phyloP scores from a whole-genome alignment of 2,113 vertebrate species.

The Puffinus mauretanicus region DNA sequence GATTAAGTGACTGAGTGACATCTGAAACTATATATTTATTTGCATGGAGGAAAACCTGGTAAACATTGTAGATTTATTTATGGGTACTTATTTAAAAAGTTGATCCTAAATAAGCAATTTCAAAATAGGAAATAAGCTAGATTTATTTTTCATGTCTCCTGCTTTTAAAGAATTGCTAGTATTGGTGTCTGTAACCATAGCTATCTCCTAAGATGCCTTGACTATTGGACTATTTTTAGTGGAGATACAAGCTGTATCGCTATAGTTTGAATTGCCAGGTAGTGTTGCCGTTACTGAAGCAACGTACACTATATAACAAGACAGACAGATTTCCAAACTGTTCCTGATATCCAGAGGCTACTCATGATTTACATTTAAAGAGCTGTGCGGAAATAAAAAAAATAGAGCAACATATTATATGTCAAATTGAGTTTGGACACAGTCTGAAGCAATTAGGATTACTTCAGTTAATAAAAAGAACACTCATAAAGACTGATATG shows the following conservation, averaged over 20 bases:
- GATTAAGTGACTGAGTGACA: background rate
- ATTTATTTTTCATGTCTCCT: background rate
- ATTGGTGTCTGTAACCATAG: background rate
- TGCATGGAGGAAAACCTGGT: background rate
- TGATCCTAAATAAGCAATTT: background rate
- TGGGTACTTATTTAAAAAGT: background rate
- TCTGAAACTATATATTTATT: background rate
- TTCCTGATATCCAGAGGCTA: background rate
- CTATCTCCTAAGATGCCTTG: background rate
- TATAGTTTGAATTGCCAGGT: background rate
- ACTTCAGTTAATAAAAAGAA: slow-evolving; percentile 42
- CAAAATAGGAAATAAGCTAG: background rate
- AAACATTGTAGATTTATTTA: background rate
- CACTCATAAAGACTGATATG: slow-evolving; percentile 15
- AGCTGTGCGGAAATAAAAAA: background rate
- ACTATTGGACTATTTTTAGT: background rate
- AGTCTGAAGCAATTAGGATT: slow-evolving; percentile 57
- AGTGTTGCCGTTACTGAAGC: background rate
- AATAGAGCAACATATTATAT: background rate
- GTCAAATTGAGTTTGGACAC: slow-evolving; percentile 38
- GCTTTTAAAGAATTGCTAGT: background rate
- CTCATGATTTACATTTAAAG: slow-evolving; percentile 28
- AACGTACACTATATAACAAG: background rate
- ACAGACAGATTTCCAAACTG: background rate
- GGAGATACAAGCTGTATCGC: background rate